Percentiles rank a stretch among this genome's conserved stretches.
Conservation (phyloP, 2,113 vertebrate genomes). For the Chloroceryle aenea region DNA sequence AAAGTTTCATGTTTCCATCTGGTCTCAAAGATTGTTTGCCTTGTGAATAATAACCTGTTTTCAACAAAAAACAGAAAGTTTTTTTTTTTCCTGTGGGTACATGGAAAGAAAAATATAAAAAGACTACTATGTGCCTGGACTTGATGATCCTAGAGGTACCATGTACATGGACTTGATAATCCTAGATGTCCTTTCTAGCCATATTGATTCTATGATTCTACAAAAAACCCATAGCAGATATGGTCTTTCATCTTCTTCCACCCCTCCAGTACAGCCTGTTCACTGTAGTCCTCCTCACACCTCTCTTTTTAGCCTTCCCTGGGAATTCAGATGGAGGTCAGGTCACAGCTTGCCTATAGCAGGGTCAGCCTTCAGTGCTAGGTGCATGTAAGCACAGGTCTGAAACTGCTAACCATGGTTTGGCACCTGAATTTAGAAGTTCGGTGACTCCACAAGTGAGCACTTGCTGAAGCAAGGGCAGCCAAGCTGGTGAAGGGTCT, state of each 20-base stretch:
- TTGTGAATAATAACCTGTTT: neutral
- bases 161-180: no score
- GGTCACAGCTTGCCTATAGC: accelerated
- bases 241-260: neutral
- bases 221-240: neutral
- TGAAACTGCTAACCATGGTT: accelerated
- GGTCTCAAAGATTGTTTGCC: neutral
- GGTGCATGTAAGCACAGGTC: accelerated
- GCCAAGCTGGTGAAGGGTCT: no score
- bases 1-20: neutral
- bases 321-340: accelerated
- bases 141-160: no score
- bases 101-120: neutral
- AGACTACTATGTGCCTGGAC: neutral
- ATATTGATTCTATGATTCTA: no score
- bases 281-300: neutral
- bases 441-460: no score
- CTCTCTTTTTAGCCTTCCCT: neutral
- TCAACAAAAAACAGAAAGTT: neutral
- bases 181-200: no score
- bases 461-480: no score
- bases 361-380: neutral
- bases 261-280: accelerated
- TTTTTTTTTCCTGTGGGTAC: neutral
- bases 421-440: neutral